Evolutionary conservation across 2,797 vertebrate species (phyloP).

Genomic region (Premnoplex brunnescens): DNA sequence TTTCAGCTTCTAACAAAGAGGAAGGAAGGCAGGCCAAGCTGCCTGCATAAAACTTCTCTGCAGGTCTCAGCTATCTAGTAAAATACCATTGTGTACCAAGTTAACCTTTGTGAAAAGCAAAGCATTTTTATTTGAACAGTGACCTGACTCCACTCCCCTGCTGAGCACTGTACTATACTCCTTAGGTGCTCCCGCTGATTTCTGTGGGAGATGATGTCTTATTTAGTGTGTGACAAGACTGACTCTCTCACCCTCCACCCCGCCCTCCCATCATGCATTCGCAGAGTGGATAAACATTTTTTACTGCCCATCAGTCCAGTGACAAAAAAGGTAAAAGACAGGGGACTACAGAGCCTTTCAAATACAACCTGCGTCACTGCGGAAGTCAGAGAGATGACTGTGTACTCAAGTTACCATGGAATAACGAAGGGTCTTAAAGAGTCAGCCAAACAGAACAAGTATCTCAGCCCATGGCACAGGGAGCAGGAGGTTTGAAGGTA

Average conservation of each 20-base stretch:
- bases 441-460: not conserved
- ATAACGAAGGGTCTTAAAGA: not conserved
- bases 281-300: not conserved
- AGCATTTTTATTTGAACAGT: not conserved
- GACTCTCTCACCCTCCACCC: not conserved
- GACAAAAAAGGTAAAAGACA: not conserved
- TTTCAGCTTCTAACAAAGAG: not conserved
- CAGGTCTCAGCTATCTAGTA: not conserved
- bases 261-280: not conserved
- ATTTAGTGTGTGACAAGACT: not conserved
- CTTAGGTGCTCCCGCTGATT: not conserved
- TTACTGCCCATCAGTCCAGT: not conserved
- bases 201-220: constrained; percentile 4
- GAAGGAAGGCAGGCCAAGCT: not conserved
- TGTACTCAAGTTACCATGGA: not conserved
- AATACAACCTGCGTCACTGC: not conserved
- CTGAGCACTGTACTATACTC: not conserved
- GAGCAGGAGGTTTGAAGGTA: not conserved
- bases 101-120: constrained; percentile 4
- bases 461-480: not conserved
- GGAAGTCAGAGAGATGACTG: not conserved
- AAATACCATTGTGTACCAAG: not conserved
- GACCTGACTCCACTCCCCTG: not conserved
- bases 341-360: not conserved
- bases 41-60: not conserved